Conservation (phyloP, 2,113 vertebrate species). For the Abramis brama region DNA sequence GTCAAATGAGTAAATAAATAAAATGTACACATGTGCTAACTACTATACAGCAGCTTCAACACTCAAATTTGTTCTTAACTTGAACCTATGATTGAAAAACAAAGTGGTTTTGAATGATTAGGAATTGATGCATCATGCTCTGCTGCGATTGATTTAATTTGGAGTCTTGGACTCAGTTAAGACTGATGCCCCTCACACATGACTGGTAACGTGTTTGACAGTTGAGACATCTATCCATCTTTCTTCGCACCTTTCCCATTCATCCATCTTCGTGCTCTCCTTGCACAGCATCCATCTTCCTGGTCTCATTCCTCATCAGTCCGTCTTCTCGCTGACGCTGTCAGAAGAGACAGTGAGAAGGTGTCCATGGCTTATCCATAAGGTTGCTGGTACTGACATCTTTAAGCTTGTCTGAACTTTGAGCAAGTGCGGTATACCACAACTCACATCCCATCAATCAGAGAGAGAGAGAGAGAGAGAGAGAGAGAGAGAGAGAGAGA, state of each 20-base stretch:
- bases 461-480: neutral
- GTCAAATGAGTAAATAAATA: neutral
- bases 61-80: neutral
- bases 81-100: neutral
- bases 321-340: conserved; percentile 21
- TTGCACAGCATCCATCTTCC: conserved; percentile 28
- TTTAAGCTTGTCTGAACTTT: conserved; percentile 34
- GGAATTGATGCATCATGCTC: neutral
- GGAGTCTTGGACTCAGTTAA: neutral
- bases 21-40: neutral
- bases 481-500: neutral
- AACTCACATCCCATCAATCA: conserved; percentile 22
- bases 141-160: conserved; percentile 28
- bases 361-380: neutral
- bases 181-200: conserved; percentile 25
- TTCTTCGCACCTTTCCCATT: conserved; percentile 27
- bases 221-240: conserved; percentile 48
- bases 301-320: conserved; percentile 43
- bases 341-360: conserved; percentile 16
- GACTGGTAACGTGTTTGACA: conserved; percentile 43
- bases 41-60: neutral
- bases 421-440: conserved; percentile 3
- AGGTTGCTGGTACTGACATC: conserved; percentile 27
- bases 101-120: conserved; percentile 15
- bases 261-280: conserved; percentile 17